Evolutionary conservation across 2,113 vertebrate species (phyloP), one percentile per base, ranked within the genome.

Genomic region (Calonectris borealis): DNA sequence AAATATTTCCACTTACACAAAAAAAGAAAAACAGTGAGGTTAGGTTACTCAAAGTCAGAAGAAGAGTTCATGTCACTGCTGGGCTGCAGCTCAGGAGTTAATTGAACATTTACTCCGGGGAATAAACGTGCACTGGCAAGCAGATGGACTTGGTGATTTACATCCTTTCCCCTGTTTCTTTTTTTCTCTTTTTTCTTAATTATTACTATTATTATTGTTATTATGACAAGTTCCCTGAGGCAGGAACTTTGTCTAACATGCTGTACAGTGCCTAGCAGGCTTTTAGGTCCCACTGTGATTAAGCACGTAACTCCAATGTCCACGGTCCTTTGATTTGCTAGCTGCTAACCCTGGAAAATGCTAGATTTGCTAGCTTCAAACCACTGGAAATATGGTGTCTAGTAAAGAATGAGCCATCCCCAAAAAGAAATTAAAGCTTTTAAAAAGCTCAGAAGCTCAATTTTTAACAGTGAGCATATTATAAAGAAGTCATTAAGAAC

Each of bases 401-500:
- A 71, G 31, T 71, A 75, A 91, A 46, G n/a, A 89, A 87, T 31
- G 13, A 93, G 61, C 42, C 42, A 82, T 55, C 55, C 48, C 61
- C 84, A 86, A 95, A 55, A 17, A 87, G 81, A 96, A 93, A 96
- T 71, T 76, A 91, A 93, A 89, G 73, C 48, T 91, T 88, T 91
- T 84, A 71, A 87, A 94, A 89, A 49, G 14, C 44, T 89, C 29
- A 79, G 64, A 83, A 95, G 69, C 69, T 86, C 8, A 1, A 61
- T 78, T 96, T 96, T 96, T 78, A 96, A 82, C 48, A 75, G 42
- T 18, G n/a, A 94, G 24, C 52, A 9, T 81, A 78, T 82, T 75
- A 89, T 46, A 95, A 89, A 83, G 66, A 83, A 93, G 83, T 78
- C 55, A 95, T 83, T 96, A 92, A 84, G 29, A 89, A 24, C 6